These are phyloP conservation scores for Belgica antarctica DNA, from an alignment of 2,888 invertebrate genomes.

Conservation along the genomic window DNA sequence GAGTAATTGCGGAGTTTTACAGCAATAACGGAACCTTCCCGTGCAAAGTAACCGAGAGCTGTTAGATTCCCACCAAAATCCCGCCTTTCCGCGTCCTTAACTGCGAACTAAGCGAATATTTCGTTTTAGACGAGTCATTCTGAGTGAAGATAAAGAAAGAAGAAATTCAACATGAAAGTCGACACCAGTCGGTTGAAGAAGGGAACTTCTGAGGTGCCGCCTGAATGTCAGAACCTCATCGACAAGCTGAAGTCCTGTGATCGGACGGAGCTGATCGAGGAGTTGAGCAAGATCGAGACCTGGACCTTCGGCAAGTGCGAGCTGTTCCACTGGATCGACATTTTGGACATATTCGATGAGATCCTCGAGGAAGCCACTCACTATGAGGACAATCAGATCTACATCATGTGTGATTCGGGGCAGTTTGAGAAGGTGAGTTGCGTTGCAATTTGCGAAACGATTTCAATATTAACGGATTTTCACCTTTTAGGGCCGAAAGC, in stretches of 20 bases:
- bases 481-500: constrained; percentile 64
- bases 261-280: constrained; percentile 64
- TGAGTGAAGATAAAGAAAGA: constrained; percentile 23
- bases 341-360: constrained; percentile 71
- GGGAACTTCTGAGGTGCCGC: constrained; percentile 77
- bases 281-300: constrained; percentile 70
- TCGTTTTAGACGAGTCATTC: constrained; percentile 33
- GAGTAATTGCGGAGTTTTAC: not conserved
- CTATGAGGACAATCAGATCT: constrained; percentile 39
- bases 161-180: constrained; percentile 65
- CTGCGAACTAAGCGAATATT: not conserved
- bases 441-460: constrained; percentile 43
- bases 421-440: constrained; percentile 60
- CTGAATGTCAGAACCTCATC: constrained; percentile 74
- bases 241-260: constrained; percentile 68
- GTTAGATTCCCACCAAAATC: not conserved
- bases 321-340: constrained; percentile 81
- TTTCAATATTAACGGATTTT: constrained; percentile 22
- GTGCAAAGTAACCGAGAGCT: not conserved
- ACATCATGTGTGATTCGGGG: constrained; percentile 64
- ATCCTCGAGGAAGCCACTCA: constrained; percentile 71
- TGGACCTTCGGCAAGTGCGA: constrained; percentile 88
- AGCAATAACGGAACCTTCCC: too few species aligned
- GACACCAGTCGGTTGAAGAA: constrained; percentile 77
- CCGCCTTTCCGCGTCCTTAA: not conserved